Percentiles rank a stretch among this genome's conserved stretches.
phyloP scores from a whole-genome alignment of 2,888 invertebrate species.

The Drosophila kuntzei region DNA sequence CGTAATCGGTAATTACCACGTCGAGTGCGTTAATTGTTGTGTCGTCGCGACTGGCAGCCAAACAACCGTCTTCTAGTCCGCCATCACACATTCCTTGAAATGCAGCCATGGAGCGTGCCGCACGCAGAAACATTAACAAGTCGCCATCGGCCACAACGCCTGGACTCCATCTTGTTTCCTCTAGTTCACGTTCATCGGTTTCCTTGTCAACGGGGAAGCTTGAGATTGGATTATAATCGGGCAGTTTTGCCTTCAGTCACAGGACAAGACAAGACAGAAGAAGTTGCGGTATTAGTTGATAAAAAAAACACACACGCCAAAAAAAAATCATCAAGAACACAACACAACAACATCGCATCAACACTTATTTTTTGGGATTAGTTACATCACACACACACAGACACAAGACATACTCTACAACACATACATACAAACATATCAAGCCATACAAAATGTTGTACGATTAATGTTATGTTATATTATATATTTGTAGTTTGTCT shows the following conservation, averaged over 20 bases:
- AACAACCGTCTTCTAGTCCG: conserved; percentile 98
- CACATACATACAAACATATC: conserved; percentile 35
- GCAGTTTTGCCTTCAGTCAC: conserved; percentile 86
- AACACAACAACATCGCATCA: conserved; percentile 37
- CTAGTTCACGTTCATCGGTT: conserved; percentile 87
- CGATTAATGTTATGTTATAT: conserved; percentile 5
- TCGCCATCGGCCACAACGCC: conserved; percentile 97
- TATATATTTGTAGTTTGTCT: conserved; percentile 43
- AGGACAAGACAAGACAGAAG: conserved; percentile 76
- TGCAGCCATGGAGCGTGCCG: conserved; percentile 98
- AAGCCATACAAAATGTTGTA: conserved; percentile 46
- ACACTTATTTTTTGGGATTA: conserved; percentile 56
- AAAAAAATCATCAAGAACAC: background rate
- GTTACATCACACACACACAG: conserved; percentile 60
- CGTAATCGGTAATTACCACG: conserved; percentile 88
- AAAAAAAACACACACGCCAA: conserved; percentile 63
- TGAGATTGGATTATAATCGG: conserved; percentile 86
- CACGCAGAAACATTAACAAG: conserved; percentile 98
- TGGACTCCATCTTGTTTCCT: conserved; percentile 97
- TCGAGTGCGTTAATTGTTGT: conserved; percentile 98
- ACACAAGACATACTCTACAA: conserved; percentile 46
- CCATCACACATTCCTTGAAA: conserved; percentile 99
- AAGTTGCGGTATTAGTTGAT: conserved; percentile 74
- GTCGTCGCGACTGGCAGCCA: conserved; percentile 98
- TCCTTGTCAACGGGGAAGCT: conserved; percentile 86